Base-by-base conservation (phyloP, 1,140 invertebrate genomes). In the Cotesia vestalis region DNA sequence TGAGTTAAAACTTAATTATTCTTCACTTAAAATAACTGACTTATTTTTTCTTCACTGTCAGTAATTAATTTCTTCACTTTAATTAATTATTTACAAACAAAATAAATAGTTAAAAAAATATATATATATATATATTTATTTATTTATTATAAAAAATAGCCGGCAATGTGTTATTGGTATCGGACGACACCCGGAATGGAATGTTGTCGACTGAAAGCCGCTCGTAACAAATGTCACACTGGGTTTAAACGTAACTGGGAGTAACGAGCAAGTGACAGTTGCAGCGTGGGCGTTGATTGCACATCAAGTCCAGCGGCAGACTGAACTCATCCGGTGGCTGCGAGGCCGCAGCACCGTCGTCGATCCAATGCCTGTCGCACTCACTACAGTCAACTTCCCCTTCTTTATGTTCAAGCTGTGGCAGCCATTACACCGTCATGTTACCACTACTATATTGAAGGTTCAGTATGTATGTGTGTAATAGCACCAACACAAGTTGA, bases 301-400 rank as follows among this genome's bases (percentile, higher is more conserved):
- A 73, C 75, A 73, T 78, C 80, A 83, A 79, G 79, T 84, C 82
- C 78, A 78, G 76, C 82, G 82, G 82, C 80, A 81, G 80, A 84
- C 83, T 84, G 81, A 84, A 80, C 78, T 80, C 78, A 76, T 80
- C 76, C 78, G 78, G 80, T 80, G 81, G 79, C 82, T 84, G 84
- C 81, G 82, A 81, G 82, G 78, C 79, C 73, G 83, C 83, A 85
- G 80, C 82, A 82, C 78, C 78, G 75, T 83, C 78, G 81, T 69
- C 69, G 55, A 14, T 71, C 70, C 69, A 27, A 27, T 27, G 59
- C 72, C 34, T 27, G 60, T 59, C 73, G 75, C 62, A 14, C 27
- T 17, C 62, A 57, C 72, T 78, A n/a, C 40, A 27, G 20, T 73
- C 75, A 57, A 27, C 73, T 62, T 59, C 64, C 66, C 70, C 69